Evolutionary conservation across 2,888 invertebrate species (phyloP).

Genomic region (Chymomyza procnemis): DNA sequence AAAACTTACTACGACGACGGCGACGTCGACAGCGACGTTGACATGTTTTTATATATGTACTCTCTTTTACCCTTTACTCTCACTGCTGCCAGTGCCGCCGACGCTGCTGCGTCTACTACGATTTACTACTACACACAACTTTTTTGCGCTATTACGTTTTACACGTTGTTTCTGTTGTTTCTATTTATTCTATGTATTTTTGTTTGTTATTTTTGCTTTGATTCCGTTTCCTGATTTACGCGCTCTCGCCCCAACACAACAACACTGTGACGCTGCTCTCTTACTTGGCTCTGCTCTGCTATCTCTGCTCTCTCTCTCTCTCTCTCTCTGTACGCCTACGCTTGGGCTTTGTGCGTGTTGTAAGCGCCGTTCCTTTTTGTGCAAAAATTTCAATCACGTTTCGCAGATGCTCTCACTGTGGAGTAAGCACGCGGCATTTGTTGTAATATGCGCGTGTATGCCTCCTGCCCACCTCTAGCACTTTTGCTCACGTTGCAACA

Average conservation of each 20-base stretch:
- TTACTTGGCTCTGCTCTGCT: background rate
- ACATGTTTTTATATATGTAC: constrained; percentile 1
- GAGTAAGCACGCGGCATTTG: constrained; percentile 29
- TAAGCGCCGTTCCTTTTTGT: constrained; percentile 67
- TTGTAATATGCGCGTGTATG: constrained; percentile 29
- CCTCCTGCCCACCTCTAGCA: constrained; percentile 27
- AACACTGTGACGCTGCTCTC: constrained; percentile 15
- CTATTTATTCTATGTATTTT: constrained; percentile 69
- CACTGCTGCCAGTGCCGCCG: no score
- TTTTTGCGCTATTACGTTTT: constrained; percentile 62
- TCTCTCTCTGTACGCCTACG: constrained; percentile 41
- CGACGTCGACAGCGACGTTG: constrained; percentile 9
- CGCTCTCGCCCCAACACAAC: constrained; percentile 17
- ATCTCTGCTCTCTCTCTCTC: background rate
- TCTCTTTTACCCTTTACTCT: constrained; percentile 8
- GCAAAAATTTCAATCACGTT: constrained; percentile 72
- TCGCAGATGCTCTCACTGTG: constrained; percentile 20
- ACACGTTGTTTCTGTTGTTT: constrained; percentile 61
- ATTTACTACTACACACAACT: constrained; percentile 63
- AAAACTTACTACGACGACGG: constrained; percentile 16
- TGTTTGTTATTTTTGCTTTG: constrained; percentile 63
- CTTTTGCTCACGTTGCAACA: no score
- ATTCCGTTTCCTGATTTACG: constrained; percentile 58
- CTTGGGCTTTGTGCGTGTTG: constrained; percentile 58
- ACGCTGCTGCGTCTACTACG: constrained; percentile 51